Percentiles rank a stretch among this genome's conserved stretches.
Evolutionary conservation across 2,888 invertebrate genomes (phyloP).

Genomic region (Imbricaverruca yamaguchii): DNA sequence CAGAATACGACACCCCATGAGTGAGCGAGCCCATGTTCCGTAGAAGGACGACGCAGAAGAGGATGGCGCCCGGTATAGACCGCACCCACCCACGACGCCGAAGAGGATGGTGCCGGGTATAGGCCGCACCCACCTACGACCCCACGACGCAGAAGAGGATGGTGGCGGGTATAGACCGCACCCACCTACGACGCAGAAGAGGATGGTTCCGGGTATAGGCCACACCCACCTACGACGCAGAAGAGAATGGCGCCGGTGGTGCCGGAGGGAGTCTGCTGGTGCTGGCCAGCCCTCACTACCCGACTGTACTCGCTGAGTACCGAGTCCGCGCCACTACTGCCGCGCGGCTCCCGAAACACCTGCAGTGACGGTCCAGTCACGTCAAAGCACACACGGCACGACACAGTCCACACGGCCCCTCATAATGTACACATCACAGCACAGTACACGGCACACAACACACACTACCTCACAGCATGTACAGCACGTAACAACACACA

Average conservation of each 20-base stretch:
- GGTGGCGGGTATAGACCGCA: slow-evolving; percentile 17
- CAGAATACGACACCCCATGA: too few relatives aligned
- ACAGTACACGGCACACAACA: too few relatives aligned
- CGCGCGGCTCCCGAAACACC: slow-evolving; percentile 69
- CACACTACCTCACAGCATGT: neutral
- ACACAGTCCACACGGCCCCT: too few relatives aligned
- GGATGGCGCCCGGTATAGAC: too few relatives aligned
- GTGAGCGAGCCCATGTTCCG: too few relatives aligned
- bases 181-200: slow-evolving; percentile 85
- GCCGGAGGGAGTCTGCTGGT: slow-evolving; percentile 26
- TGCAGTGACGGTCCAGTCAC: slow-evolving; percentile 30
- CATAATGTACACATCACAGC: slow-evolving; percentile 31
- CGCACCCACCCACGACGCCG: too few relatives aligned
- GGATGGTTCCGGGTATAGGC: slow-evolving; percentile 58
- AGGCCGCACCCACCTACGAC: too few relatives aligned
- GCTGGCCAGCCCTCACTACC: slow-evolving; percentile 35
- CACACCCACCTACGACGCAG: slow-evolving; percentile 35
- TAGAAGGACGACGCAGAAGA: too few relatives aligned
- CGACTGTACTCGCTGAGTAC: slow-evolving; percentile 56
- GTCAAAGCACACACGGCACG: slow-evolving; percentile 39
- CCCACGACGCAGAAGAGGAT: too few relatives aligned
- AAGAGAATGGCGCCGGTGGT: slow-evolving; percentile 54
- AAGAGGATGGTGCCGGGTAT: too few relatives aligned
- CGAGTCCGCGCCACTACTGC: slow-evolving; percentile 58
- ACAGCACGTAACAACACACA: too few relatives aligned